Base-by-base conservation (phyloP, 30 jellyfish, hydroid and myxozoan genomes). In the Pseudorhiza aurosa region DNA sequence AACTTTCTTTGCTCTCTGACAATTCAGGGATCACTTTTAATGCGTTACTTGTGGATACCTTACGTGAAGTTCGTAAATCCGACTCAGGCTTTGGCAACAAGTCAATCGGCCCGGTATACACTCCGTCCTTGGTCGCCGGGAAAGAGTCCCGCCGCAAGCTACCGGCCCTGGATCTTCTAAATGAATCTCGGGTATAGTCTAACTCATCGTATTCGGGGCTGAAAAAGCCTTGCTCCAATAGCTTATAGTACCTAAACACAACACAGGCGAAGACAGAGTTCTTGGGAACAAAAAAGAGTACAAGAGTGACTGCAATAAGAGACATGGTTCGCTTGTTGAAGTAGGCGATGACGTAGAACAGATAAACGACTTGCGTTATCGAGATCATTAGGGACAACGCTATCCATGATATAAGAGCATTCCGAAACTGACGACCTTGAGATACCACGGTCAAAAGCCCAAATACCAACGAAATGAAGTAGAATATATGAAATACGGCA, bases 1-100 rank as follows among this genome's bases (percentile, higher is more conserved):
- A 64, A 65, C 72, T 73, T 40, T 80, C 91, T 47, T 65, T 80
- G 32, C 91, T 80, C 31, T 80, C 91, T 1, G 91, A 80, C n/a
- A 80, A 33, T 31, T 80, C 91, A 17, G 91, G 91, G 25, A 80
- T 80, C 15, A 39, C 91, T 80, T 80, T 80, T 28, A 80, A 57
- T 15, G 44, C 25, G 24, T 62, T 7, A 64, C 28, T 80, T 8
- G 82, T 62, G 42, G 91, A 80, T 32, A 80, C 76, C 27, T 65
- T 80, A 15, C 84, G 35, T 22, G 58, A 47, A 57, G 21, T 51
- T 36, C 58, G 60, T 26, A 40, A 46, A 2, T 73, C 86, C 6
- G 82, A n/a, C 15, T 80, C 91, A 27, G 75, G 72, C 35, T 47
- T 80, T 15, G 56, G 19, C 2, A 55, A 36, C 15, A 44, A n/a